These are phyloP conservation scores for Helicolenus hilgendorfi DNA, from an alignment of 2,797 vertebrate genomes.

Conservation along the genomic window DNA sequence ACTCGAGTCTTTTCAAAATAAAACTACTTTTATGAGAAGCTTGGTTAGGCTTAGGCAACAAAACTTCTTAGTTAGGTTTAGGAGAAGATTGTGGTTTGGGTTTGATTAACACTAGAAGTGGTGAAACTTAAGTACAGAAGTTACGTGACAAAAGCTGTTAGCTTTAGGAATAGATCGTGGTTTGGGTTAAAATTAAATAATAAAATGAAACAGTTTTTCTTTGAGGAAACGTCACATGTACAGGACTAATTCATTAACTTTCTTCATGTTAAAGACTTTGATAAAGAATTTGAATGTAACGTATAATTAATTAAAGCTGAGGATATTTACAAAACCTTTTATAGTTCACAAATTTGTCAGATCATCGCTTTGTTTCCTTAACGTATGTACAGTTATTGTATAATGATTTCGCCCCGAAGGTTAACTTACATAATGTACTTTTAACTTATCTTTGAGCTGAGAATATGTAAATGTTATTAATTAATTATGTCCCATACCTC, in stretches of 20 bases:
- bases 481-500: not conserved
- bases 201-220: no score
- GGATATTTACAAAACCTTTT: not conserved
- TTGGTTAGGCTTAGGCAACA: no score
- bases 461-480: not conserved
- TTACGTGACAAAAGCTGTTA: no score
- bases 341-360: not conserved
- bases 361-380: not conserved
- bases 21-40: no score
- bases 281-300: not conserved
- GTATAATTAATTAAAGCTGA: not conserved
- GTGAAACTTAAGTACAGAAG: fast-evolving
- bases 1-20: no score
- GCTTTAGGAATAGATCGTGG: no score
- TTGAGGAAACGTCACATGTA: not conserved
- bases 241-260: not conserved
- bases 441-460: not conserved
- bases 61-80: no score
- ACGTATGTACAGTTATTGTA: not conserved
- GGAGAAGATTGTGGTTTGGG: no score
- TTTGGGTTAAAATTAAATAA: no score
- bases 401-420: not conserved
- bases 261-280: not conserved
- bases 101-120: no score
- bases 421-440: not conserved